Evolutionary conservation across 2,888 invertebrate genomes (phyloP).

Genomic region (Rapana venosa): DNA sequence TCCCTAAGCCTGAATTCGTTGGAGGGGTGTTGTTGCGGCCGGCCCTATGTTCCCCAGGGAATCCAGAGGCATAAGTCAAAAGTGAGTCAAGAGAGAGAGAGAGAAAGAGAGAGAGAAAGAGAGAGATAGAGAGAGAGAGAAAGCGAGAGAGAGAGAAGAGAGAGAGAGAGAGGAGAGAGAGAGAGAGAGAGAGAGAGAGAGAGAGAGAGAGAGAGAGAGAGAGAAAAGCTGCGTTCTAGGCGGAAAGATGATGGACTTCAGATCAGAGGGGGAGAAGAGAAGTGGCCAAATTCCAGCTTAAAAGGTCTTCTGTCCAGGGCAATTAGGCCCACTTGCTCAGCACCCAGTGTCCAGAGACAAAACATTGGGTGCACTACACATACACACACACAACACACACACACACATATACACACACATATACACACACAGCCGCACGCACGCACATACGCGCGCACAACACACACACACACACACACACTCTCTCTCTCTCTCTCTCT

Average conservation of each 20-base stretch:
- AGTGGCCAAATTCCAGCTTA: neutral
- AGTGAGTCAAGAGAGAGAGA: too few species aligned
- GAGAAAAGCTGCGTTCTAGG: too few species aligned
- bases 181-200: neutral
- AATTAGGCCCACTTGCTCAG: constrained; percentile 10
- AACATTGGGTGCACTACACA: constrained; percentile 1
- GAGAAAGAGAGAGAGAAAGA: too few species aligned
- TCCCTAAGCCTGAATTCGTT: too few species aligned
- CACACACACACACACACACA: neutral
- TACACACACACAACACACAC: neutral
- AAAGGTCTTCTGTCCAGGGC: neutral
- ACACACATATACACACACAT: too few species aligned
- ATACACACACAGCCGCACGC: neutral
- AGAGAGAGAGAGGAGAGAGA: neutral
- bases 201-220: constrained; percentile 10
- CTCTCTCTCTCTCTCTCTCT: neutral
- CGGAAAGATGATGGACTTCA: neutral
- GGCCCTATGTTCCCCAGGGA: too few species aligned
- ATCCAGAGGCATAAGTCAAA: too few species aligned
- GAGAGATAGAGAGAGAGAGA: too few species aligned
- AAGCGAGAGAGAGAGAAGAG: too few species aligned
- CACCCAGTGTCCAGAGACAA: constrained; percentile 3
- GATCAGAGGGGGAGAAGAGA: neutral
- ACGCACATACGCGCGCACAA: too few species aligned
- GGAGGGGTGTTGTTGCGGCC: too few species aligned